Evolutionary conservation across 2,888 invertebrate species (phyloP), one percentile per base, ranked within the genome.

Genomic region (Microplitis deprimator): DNA sequence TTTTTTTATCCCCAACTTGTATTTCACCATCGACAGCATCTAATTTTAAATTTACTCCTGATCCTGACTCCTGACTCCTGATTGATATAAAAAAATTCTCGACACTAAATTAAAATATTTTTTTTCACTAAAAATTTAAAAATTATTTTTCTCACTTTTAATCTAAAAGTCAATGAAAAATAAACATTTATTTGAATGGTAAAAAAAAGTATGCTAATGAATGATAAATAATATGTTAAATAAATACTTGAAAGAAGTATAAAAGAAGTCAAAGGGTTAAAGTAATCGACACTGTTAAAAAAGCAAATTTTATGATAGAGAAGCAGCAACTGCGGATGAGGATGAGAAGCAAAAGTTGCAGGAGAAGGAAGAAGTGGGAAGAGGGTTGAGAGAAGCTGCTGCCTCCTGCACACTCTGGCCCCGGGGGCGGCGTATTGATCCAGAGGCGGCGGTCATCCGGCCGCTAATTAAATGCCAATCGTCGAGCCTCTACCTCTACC

Each of bases 381-480:
- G 76, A 74, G 76, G 79, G 74, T 73, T 80, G 81, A 81, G 82
- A 83, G 83, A 83, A 84, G 80, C 77, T 81, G 84, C 87, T 88
- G 89, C 88, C 88, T 87, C 86, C 84, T 87, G 88, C 87, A 88
- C 86, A 86, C 87, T 81, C 69, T 29, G 87, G 86, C 87, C 88
- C 86, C 87, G 85, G 87, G 87, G 88, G 86, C 85, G 85, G 86
- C 84, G 89, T 89, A 89, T 89, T 89, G 89, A 89, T 89, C 89
- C 89, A 86, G 89, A 88, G 88, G 89, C 88, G 89, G 89, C 85
- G 89, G 89, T 89, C 89, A 89, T 89, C 89, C 89, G 85, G 88
- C 87, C 89, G 89, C 89, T 89, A 89, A 89, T 89, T 89, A 89
- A 89, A 89, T 89, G 89, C 89, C 89, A 89, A 89, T 89, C 89